These are phyloP conservation scores for Neotoma lepida DNA, from an alignment of 2,113 vertebrate genomes.

Conservation along the genomic window DNA sequence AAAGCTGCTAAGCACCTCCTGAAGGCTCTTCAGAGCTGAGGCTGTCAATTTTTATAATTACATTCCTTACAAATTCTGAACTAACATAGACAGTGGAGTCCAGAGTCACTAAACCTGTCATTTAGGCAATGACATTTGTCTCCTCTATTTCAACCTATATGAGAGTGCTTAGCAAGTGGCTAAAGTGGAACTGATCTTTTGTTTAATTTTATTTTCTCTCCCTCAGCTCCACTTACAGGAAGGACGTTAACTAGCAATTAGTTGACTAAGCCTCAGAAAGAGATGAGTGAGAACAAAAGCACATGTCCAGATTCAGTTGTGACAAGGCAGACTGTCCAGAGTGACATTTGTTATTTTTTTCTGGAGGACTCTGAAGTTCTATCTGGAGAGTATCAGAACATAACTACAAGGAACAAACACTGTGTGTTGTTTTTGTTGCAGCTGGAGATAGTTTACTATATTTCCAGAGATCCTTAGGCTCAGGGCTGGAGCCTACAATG, in stretches of 20 bases:
- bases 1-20: neutral
- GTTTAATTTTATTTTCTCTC: slow-evolving; percentile 58
- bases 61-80: neutral
- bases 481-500: neutral
- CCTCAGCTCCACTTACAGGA: neutral
- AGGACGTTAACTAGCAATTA: neutral
- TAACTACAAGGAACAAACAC: neutral
- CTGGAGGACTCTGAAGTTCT: neutral
- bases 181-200: slow-evolving; percentile 36
- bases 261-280: neutral
- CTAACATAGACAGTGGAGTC: neutral
- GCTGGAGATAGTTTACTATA: neutral
- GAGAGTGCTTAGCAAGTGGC: neutral
- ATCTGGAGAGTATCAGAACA: neutral
- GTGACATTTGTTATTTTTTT: neutral
- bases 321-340: neutral
- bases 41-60: neutral
- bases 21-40: neutral
- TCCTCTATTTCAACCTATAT: slow-evolving; percentile 31
- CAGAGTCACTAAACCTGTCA: neutral
- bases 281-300: neutral
- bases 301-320: neutral
- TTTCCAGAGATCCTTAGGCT: neutral
- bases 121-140: neutral
- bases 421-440: neutral